A percentile compares a stretch with the other conserved stretches of the same genome.
phyloP scores from a whole-genome alignment of 2,113 vertebrate genomes.

The Oxyruncus cristatus region DNA sequence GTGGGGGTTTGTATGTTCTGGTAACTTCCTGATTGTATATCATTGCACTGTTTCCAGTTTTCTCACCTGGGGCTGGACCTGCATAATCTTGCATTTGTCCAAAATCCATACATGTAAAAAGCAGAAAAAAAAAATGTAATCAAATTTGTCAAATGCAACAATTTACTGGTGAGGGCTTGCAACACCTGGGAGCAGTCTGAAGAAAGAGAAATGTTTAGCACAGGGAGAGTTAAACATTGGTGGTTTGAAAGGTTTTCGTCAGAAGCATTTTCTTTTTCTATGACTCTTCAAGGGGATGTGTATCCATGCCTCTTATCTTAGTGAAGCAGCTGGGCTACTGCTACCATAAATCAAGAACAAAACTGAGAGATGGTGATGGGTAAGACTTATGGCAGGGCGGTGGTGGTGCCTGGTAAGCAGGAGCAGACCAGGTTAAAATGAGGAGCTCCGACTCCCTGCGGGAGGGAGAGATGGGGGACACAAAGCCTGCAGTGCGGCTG shows the following conservation, averaged over 20 bases:
- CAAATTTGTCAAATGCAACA: background rate
- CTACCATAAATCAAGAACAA: conserved; percentile 47
- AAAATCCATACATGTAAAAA: background rate
- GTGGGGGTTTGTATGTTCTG: background rate
- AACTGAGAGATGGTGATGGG: background rate
- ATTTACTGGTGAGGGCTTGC: background rate
- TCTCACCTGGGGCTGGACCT: background rate
- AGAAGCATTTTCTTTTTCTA: background rate
- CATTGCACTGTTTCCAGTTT: background rate
- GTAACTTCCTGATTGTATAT: background rate
- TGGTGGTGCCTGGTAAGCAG: background rate
- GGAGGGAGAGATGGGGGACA: background rate
- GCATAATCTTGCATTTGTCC: background rate
- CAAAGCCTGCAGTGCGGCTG: accelerated
- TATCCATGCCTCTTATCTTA: conserved; percentile 46
- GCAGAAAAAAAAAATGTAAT: background rate
- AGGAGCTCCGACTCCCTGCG: accelerated
- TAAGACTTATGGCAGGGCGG: background rate
- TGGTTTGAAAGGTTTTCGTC: background rate
- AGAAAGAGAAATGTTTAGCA: background rate
- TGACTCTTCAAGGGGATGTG: background rate
- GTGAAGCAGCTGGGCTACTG: conserved; percentile 39
- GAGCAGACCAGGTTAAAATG: background rate
- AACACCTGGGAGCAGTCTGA: background rate
- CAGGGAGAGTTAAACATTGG: background rate